Conservation (phyloP, 2,797 vertebrate genomes). For the Syndactyla subalaris region DNA sequence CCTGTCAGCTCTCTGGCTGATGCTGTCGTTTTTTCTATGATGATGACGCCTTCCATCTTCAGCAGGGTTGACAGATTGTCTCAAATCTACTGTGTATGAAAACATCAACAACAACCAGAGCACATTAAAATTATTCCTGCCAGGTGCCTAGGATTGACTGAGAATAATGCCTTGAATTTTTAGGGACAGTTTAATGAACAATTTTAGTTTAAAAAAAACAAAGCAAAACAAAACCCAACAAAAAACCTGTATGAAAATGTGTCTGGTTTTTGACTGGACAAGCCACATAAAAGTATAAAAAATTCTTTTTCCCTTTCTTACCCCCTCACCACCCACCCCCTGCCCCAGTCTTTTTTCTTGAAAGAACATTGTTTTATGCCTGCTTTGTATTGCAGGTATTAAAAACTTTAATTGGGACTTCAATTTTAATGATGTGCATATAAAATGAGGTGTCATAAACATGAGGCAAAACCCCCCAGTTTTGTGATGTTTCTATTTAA, state of each 20-base stretch:
- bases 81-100: neutral
- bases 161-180: neutral
- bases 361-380: constrained; percentile 77
- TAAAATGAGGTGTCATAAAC: constrained; percentile 82
- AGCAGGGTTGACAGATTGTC: neutral
- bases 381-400: constrained; percentile 75
- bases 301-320: neutral
- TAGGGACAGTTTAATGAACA: neutral
- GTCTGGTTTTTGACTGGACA: neutral
- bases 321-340: rapidly evolving
- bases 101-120: neutral
- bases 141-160: neutral
- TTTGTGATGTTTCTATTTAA: constrained; percentile 72
- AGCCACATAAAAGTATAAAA: neutral
- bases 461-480: neutral
- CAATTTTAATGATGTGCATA: constrained; percentile 69
- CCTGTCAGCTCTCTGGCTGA: neutral
- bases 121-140: neutral
- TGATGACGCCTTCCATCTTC: neutral
- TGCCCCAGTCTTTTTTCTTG: constrained; percentile 13
- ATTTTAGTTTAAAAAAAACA: neutral
- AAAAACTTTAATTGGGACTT: constrained; percentile 53
- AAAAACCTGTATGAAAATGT: neutral
- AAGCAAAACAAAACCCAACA: rapidly evolving
- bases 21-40: neutral